A percentile compares a stretch with the other conserved stretches of the same genome.
phyloP scores from a whole-genome alignment of 1,140 invertebrate genomes.

The Penaeus chinensis region DNA sequence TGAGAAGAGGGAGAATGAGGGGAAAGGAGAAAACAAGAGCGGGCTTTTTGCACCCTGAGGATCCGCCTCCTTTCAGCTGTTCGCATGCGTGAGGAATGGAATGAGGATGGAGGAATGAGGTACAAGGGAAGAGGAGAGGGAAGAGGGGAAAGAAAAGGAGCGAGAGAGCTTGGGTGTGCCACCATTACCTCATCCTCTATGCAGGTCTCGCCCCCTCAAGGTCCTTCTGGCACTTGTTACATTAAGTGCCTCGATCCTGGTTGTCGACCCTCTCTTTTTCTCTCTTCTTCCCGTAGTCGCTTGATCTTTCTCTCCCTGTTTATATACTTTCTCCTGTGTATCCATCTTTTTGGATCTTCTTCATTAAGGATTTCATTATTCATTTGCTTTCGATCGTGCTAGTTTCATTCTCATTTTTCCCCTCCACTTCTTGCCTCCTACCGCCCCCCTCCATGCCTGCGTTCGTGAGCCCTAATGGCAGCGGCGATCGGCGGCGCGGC shows the following conservation, averaged over 20 bases:
- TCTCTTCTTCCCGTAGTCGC: no score
- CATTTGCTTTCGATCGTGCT: no score
- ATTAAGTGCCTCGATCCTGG: slow-evolving; percentile 23
- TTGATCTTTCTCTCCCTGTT: no score
- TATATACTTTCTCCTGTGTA: no score
- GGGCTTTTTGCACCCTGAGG: no score
- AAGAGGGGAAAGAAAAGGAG: neutral
- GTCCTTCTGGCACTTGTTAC: slow-evolving; percentile 24
- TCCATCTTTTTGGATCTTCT: no score
- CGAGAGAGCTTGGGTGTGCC: neutral
- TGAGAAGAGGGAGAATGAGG: neutral
- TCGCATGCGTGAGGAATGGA: no score
- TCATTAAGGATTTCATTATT: no score
- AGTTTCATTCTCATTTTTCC: neutral
- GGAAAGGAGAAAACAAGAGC: neutral
- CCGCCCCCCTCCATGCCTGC: neutral
- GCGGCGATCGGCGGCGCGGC: no score
- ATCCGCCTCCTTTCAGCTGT: no score
- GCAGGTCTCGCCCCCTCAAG: slow-evolving; percentile 14
- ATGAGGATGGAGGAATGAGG: neutral
- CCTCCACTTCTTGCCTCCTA: neutral
- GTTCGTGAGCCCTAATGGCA: neutral
- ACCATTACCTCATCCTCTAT: slow-evolving; percentile 24
- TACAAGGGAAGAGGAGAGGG: neutral
- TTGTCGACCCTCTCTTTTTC: neutral